Percentiles rank a stretch among this genome's conserved stretches.
phyloP scores from a whole-genome alignment of 2,113 vertebrate species.

The Cololabis saira region DNA sequence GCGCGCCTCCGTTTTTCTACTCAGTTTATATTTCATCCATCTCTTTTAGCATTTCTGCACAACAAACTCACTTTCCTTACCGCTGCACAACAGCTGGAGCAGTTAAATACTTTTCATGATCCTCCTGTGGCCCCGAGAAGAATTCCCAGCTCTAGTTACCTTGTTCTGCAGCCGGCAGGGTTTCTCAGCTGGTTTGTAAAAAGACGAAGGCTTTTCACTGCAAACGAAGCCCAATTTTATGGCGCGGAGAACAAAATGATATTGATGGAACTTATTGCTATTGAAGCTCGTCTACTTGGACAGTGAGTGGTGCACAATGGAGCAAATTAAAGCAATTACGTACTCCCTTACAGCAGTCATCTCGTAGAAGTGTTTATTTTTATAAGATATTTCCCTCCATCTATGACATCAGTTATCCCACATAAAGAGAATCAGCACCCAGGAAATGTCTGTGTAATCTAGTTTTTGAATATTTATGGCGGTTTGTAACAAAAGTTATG shows the following conservation, averaged over 20 bases:
- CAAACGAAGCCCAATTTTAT: conserved; percentile 39
- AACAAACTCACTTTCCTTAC: conserved; percentile 29
- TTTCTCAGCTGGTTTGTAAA: conserved; percentile 21
- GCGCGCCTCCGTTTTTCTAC: conserved; percentile 1
- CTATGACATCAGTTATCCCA: conserved; percentile 7
- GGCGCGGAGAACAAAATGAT: conserved; percentile 3
- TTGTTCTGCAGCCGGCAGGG: conserved; percentile 17
- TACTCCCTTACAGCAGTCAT: conserved; percentile 1
- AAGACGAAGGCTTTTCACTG: conserved; percentile 14
- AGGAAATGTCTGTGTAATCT: not conserved
- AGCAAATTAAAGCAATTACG: conserved; percentile 3
- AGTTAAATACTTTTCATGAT: conserved; percentile 43
- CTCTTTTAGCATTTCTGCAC: conserved; percentile 20
- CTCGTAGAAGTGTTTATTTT: not conserved
- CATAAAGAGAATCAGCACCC: conserved; percentile 4
- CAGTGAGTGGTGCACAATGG: conserved; percentile 3
- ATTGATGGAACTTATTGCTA: conserved; percentile 18
- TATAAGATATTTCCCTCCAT: not conserved
- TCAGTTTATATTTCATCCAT: conserved; percentile 13
- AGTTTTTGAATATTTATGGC: conserved; percentile 11
- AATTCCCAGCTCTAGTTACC: conserved; percentile 32
- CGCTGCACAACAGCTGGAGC: conserved; percentile 31
- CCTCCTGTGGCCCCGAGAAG: conserved; percentile 22
- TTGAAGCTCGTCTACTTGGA: not conserved
- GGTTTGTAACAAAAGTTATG: conserved; percentile 15